Conservation (phyloP, 2,888 invertebrate species). For the Sympetrum striolatum region DNA sequence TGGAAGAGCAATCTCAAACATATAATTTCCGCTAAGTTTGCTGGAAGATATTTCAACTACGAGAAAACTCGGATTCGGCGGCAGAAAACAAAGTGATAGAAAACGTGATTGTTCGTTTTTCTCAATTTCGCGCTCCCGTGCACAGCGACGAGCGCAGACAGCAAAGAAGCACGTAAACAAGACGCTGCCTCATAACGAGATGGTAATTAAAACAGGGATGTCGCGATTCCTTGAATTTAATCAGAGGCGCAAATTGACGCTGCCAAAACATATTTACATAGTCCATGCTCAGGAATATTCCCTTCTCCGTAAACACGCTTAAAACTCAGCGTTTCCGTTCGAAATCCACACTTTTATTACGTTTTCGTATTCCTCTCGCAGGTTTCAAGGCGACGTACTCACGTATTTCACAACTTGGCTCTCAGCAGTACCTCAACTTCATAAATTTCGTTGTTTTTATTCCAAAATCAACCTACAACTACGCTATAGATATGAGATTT, state of each 20-base stretch:
- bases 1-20: too few relatives aligned
- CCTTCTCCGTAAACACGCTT: neutral
- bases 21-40: too few relatives aligned
- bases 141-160: neutral
- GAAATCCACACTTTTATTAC: neutral
- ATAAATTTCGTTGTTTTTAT: too few relatives aligned
- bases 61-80: neutral
- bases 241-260: neutral
- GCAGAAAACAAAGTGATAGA: neutral
- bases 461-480: too few relatives aligned
- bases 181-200: neutral
- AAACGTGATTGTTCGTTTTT: neutral
- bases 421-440: too few relatives aligned
- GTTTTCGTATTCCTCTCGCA: neutral
- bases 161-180: neutral
- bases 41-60: too few relatives aligned
- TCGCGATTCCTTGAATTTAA: neutral
- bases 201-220: neutral
- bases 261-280: neutral
- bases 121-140: constrained; percentile 26
- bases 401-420: too few relatives aligned
- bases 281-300: neutral
- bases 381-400: too few relatives aligned
- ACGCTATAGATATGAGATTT: too few relatives aligned
- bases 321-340: neutral